phyloP scores from a whole-genome alignment of 2,888 invertebrate genomes.

The Meteorus cinctellus region DNA sequence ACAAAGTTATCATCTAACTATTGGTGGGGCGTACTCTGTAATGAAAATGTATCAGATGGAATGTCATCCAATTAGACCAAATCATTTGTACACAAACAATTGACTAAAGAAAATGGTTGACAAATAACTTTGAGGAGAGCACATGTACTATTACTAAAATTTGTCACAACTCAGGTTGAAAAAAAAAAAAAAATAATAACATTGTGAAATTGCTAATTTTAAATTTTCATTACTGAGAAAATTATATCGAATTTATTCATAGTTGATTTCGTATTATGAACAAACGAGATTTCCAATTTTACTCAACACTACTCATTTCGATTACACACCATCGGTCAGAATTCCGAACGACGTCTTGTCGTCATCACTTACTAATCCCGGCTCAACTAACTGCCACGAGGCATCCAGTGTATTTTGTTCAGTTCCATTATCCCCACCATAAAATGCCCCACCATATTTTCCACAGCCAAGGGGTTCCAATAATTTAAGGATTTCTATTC shows the following conservation, averaged over 20 bases:
- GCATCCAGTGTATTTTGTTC: not conserved
- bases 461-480: not conserved
- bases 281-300: not conserved
- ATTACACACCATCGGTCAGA: not conserved
- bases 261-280: not conserved
- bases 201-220: too few species aligned
- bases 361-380: conserved; percentile 1
- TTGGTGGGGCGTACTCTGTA: not conserved
- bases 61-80: too few species aligned
- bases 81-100: too few species aligned
- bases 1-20: not conserved
- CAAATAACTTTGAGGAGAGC: too few species aligned
- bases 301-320: not conserved
- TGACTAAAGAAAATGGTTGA: too few species aligned
- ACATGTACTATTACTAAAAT: too few species aligned
- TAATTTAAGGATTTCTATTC: not conserved
- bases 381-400: conserved; percentile 2
- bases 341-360: not conserved
- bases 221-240: too few species aligned
- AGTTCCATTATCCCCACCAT: conserved; percentile 4
- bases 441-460: conserved; percentile 3
- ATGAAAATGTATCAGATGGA: too few species aligned
- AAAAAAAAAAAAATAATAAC: too few species aligned
- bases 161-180: too few species aligned
- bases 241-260: too few species aligned